Evolutionary conservation across 2,113 vertebrate genomes (phyloP), one percentile per base, ranked within the genome.

Genomic region (Acanthochromis polyacanthus): DNA sequence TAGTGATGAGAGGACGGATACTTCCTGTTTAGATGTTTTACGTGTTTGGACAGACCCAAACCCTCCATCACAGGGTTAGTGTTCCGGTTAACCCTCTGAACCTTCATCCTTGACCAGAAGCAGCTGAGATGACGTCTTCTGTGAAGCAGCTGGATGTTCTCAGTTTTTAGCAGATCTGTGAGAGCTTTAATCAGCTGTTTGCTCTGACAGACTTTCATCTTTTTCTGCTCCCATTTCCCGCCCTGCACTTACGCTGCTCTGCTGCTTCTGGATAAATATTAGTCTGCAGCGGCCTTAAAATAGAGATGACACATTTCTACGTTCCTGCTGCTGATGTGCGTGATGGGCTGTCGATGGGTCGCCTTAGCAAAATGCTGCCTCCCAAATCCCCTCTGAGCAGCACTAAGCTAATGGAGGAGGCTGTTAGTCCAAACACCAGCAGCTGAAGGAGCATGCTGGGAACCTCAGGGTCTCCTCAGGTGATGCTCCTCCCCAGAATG

Each of bases 351-450:
- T 82, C 84, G 43, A 72, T 72, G 71, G 75, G 75, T 80, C 75
- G 83, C 83, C 79, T 82, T 58, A 62, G 57, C 56, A 4, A 59
- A 68, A 64, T 60, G 57, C 25, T 72, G 66, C 71, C 5, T 66
- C 84, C 60, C 67, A 86, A 83, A 86, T 83, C 84, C 84, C 80
- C 84, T 80, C 76, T 80, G 80, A 83, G 84, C 84, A 51, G 70
- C 76, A 46, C 68, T 83, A 78, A 83, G 83, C 73, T 83, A 68
- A 71, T 46, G 72, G 19, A 64, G 22, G 64, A 51, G 64, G 71
- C 57, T 68, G 63, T 45, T 67, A 45, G 46, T 58, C 46, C 12
- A 16, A 66, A 71, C 62, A 73, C 15, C 5, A 43, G 17, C 63
- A 78, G 52, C 63, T 78, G 77, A 67, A 30, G 32, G 58, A 36